These are phyloP conservation scores for Psittacula echo DNA, from an alignment of 2,797 vertebrate species.

Conservation along the genomic window DNA sequence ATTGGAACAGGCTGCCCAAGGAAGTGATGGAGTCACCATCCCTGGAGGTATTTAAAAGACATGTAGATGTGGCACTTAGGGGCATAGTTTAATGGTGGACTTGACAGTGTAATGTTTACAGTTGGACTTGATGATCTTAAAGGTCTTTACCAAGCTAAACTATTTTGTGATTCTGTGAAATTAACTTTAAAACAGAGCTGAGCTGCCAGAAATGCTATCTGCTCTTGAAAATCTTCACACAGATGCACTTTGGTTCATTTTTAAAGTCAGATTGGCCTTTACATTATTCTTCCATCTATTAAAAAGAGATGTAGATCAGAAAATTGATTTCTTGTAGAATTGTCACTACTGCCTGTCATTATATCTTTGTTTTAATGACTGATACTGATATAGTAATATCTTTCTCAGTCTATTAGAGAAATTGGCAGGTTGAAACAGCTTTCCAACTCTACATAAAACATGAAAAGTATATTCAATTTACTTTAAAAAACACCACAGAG, in stretches of 20 bases:
- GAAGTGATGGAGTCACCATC: neutral
- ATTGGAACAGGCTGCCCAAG: neutral
- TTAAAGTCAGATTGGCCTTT: neutral
- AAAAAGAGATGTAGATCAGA: neutral
- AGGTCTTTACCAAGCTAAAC: neutral
- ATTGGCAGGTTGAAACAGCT: neutral
- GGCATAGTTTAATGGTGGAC: neutral
- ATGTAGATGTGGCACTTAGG: neutral
- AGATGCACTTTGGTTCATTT: neutral
- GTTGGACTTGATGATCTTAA: neutral
- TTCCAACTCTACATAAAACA: neutral
- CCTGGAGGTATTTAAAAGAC: neutral
- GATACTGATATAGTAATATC: neutral
- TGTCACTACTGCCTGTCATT: neutral
- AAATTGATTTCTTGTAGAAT: neutral
- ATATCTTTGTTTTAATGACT: neutral
- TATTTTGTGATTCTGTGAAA: neutral
- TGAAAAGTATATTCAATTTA: conserved; percentile 2
- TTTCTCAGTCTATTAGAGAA: neutral
- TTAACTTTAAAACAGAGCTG: neutral
- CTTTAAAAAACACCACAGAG: neutral
- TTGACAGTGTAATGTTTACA: neutral
- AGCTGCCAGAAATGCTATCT: neutral
- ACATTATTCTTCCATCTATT: neutral
- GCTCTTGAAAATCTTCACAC: neutral